These are phyloP conservation scores for Aphelocoma californica DNA, from an alignment of 2,797 vertebrate genomes.

Conservation along the genomic window DNA sequence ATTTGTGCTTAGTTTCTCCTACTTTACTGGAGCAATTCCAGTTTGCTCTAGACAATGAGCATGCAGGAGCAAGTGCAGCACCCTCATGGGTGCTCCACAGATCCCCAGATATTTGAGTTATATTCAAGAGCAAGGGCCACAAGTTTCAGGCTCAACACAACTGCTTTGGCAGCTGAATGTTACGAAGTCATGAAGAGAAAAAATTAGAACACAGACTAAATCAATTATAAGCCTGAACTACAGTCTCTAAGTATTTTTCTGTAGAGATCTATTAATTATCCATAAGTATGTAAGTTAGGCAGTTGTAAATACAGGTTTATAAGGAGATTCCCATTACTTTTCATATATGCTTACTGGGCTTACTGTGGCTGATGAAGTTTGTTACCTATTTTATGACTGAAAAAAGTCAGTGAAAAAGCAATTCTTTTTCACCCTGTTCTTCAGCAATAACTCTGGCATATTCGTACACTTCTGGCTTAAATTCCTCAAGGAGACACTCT, in stretches of 20 bases:
- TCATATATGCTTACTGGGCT: not conserved
- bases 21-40: not conserved
- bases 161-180: not conserved
- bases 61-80: fast-evolving
- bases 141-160: not conserved
- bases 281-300: not conserved
- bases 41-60: not conserved
- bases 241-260: not conserved
- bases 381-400: not conserved
- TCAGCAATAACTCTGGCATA: not conserved
- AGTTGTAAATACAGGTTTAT: not conserved
- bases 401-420: not conserved
- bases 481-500: not conserved
- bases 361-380: not conserved
- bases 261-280: not conserved
- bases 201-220: not conserved
- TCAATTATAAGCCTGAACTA: not conserved
- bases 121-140: not conserved
- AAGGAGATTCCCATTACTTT: not conserved
- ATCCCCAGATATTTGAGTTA: not conserved
- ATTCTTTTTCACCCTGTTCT: not conserved
- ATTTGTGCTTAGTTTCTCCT: not conserved
- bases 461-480: not conserved
- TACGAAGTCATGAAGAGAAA: not conserved
- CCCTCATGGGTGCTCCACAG: not conserved